These are phyloP conservation scores for Hanleya hanleyi DNA, from an alignment of 2,888 invertebrate species.

Conservation along the genomic window DNA sequence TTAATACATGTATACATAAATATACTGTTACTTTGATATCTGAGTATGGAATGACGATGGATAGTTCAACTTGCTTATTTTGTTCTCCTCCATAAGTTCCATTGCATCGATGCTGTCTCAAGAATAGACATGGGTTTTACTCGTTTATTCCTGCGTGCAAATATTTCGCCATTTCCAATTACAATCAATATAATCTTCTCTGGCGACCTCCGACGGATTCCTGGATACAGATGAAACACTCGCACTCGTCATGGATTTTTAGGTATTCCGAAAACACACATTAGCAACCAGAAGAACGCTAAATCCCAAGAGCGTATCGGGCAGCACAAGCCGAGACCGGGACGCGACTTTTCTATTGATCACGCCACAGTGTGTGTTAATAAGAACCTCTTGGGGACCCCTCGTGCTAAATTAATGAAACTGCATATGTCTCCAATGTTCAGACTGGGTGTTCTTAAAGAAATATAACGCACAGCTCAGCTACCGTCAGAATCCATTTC, in stretches of 20 bases:
- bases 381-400: background rate
- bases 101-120: too few species aligned
- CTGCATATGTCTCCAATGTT: background rate
- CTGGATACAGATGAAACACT: background rate
- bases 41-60: too few species aligned
- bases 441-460: background rate
- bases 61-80: too few species aligned
- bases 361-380: background rate
- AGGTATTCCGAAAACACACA: background rate
- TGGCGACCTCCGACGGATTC: background rate
- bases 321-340: too few species aligned
- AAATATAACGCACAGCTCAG: background rate
- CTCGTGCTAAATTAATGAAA: background rate
- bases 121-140: too few species aligned
- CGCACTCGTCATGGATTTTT: background rate
- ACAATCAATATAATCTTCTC: background rate
- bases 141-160: too few species aligned
- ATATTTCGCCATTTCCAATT: too few species aligned
- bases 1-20: too few species aligned
- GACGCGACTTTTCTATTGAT: background rate
- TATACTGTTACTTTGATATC: too few species aligned
- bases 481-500: background rate
- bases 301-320: too few species aligned
- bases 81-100: too few species aligned
- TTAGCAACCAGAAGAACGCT: too few species aligned